phyloP scores from a whole-genome alignment of 2,113 vertebrate species.

The Collichthys lucidus region DNA sequence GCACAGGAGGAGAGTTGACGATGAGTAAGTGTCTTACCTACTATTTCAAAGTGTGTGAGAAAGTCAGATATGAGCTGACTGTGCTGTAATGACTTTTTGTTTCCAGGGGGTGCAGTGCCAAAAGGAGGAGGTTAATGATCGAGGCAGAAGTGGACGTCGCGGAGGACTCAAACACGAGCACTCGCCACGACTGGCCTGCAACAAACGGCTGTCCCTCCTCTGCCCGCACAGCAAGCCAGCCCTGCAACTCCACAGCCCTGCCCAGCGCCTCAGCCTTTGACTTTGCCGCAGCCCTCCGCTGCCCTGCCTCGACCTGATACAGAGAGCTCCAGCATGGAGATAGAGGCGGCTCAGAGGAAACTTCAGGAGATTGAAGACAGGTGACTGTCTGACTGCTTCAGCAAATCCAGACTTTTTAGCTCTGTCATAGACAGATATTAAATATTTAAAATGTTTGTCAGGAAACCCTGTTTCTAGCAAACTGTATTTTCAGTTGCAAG shows the following conservation, averaged over 20 bases:
- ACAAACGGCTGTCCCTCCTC: slow-evolving; percentile 33
- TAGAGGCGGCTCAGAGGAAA: slow-evolving; percentile 84
- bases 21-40: slow-evolving; percentile 76
- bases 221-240: slow-evolving; percentile 35
- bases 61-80: too few relatives aligned
- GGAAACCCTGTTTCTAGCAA: neutral
- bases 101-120: slow-evolving; percentile 81
- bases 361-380: slow-evolving; percentile 86
- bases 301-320: slow-evolving; percentile 42
- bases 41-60: neutral
- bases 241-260: slow-evolving; percentile 40
- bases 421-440: too few relatives aligned
- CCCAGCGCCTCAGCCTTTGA: slow-evolving; percentile 13
- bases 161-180: slow-evolving; percentile 38
- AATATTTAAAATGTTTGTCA: too few relatives aligned
- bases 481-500: too few relatives aligned
- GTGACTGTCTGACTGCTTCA: slow-evolving; percentile 40
- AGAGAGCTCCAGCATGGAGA: slow-evolving; percentile 81
- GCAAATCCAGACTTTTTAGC: neutral
- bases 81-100: neutral
- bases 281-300: slow-evolving; percentile 32
- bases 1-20: slow-evolving; percentile 80
- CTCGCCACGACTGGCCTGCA: slow-evolving; percentile 50
- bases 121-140: slow-evolving; percentile 78
- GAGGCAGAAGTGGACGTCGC: slow-evolving; percentile 58